Conservation (phyloP, 2,113 vertebrate species). For the Pelmatolapia mariae region DNA sequence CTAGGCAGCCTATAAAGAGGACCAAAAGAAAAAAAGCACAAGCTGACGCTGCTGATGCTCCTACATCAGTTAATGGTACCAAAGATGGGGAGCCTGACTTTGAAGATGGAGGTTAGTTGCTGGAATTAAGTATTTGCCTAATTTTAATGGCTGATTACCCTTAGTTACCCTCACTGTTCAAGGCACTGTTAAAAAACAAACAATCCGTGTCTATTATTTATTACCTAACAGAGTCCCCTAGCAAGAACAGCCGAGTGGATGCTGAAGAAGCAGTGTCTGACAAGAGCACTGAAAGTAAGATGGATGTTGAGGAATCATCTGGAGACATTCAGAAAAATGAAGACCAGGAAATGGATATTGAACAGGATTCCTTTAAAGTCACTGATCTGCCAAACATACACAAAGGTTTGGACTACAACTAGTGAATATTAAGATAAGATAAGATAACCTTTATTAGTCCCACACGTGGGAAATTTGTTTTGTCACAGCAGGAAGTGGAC, state of each 20-base stretch:
- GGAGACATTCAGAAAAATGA: not conserved
- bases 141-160: not conserved
- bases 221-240: constrained; percentile 5
- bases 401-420: not conserved
- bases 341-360: constrained; percentile 4
- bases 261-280: not conserved
- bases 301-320: constrained; percentile 34
- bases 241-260: constrained; percentile 28
- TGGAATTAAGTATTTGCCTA: not conserved
- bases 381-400: not conserved
- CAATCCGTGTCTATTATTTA: not conserved
- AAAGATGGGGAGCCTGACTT: not conserved
- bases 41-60: not conserved
- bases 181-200: not conserved
- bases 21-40: not conserved
- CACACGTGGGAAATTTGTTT: no score
- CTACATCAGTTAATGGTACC: constrained; percentile 10
- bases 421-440: no score
- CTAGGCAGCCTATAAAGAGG: constrained; percentile 38
- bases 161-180: not conserved
- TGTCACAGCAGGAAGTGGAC: no score
- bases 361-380: not conserved
- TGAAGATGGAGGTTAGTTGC: constrained; percentile 25
- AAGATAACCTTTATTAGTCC: no score
- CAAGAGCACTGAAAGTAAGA: not conserved